Evolutionary conservation across 2,113 vertebrate genomes (phyloP).

Genomic region (Indicator indicator): DNA sequence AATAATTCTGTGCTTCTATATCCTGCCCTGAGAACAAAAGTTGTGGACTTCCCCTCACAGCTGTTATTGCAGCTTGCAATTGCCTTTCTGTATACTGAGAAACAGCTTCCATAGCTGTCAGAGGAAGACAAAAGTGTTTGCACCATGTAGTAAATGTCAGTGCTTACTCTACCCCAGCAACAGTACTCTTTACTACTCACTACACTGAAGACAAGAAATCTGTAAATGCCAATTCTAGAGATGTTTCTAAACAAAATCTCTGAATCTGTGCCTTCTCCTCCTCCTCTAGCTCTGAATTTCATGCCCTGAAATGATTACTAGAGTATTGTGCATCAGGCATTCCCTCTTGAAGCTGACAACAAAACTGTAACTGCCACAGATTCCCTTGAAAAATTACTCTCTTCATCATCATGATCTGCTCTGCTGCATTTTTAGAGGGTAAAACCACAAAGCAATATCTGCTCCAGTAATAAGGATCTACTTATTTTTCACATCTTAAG

Average conservation of each 20-base stretch:
- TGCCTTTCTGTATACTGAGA: background rate
- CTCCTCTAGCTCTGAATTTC: background rate
- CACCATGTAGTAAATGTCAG: background rate
- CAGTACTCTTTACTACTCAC: background rate
- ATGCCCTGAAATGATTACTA: background rate
- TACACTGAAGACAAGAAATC: background rate
- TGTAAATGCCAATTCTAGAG: background rate
- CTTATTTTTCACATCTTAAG: constrained; percentile 19
- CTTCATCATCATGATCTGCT: constrained; percentile 40
- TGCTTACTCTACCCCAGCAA: background rate
- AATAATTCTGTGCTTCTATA: too few relatives aligned
- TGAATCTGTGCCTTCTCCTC: background rate
- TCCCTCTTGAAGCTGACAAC: constrained; percentile 25
- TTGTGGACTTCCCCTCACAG: background rate
- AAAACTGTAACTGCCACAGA: constrained; percentile 30
- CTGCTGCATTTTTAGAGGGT: constrained; percentile 26
- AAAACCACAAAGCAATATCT: constrained; percentile 49
- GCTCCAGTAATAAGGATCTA: constrained; percentile 22
- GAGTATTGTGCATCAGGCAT: constrained; percentile 34
- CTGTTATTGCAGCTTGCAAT: background rate
- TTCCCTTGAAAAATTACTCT: constrained; percentile 45
- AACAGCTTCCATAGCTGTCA: background rate
- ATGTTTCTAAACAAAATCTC: background rate
- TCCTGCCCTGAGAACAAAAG: background rate
- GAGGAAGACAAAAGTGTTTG: background rate